Evolutionary conservation across 2,888 invertebrate species (phyloP).

Genomic region (Netelia inedita): DNA sequence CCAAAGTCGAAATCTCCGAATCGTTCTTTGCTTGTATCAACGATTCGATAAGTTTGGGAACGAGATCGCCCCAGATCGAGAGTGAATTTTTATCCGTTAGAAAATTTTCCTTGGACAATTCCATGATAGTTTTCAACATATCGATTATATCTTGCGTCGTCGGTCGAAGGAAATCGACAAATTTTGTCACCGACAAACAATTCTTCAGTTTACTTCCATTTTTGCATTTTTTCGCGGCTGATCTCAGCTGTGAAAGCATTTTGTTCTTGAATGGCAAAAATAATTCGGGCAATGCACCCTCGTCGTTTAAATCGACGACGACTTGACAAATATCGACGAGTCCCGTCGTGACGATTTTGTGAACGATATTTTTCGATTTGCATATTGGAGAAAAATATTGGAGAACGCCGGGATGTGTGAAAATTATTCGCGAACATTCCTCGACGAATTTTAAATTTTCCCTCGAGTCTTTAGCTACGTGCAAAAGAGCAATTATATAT

Average conservation of each 20-base stretch:
- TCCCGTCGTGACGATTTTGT: slow-evolving; percentile 79
- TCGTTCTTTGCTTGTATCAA: slow-evolving; percentile 83
- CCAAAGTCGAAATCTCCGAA: slow-evolving; percentile 56
- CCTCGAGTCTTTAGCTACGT: slow-evolving; percentile 72
- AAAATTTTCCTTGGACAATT: slow-evolving; percentile 82
- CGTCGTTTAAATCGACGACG: slow-evolving; percentile 71
- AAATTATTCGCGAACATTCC: slow-evolving; percentile 80
- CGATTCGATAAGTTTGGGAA: slow-evolving; percentile 86
- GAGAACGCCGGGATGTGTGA: slow-evolving; percentile 84
- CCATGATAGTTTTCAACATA: slow-evolving; percentile 85
- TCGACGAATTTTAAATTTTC: slow-evolving; percentile 69
- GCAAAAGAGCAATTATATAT: slow-evolving; percentile 75
- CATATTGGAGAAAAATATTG: slow-evolving; percentile 82
- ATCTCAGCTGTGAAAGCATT: slow-evolving; percentile 85
- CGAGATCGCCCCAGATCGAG: slow-evolving; percentile 86
- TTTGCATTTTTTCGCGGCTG: slow-evolving; percentile 85
- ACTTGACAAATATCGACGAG: slow-evolving; percentile 76
- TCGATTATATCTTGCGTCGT: slow-evolving; percentile 84
- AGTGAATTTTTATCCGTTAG: slow-evolving; percentile 85
- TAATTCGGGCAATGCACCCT: slow-evolving; percentile 64
- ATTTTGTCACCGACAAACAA: slow-evolving; percentile 83
- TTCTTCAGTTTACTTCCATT: slow-evolving; percentile 81
- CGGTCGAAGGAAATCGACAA: slow-evolving; percentile 84
- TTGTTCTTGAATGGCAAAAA: slow-evolving; percentile 87
- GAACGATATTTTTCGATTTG: slow-evolving; percentile 73